These are phyloP conservation scores for Prietella phreatophila DNA, from an alignment of 2,113 vertebrate genomes.

Conservation along the genomic window DNA sequence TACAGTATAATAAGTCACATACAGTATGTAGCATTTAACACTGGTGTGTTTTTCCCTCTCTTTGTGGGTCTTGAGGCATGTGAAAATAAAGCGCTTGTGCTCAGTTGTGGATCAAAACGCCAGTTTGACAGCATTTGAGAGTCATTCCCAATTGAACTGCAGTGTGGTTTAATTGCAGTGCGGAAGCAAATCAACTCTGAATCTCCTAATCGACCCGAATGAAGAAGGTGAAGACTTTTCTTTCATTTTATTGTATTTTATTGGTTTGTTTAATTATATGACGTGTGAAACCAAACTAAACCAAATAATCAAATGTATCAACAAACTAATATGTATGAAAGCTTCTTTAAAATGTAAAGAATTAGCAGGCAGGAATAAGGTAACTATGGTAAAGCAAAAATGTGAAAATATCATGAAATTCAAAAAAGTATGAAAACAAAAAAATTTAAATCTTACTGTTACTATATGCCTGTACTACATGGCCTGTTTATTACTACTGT, in stretches of 20 bases:
- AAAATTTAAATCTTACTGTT: too few species aligned
- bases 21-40: background rate
- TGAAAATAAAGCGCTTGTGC: background rate
- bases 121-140: background rate
- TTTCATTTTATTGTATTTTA: background rate
- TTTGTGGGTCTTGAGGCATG: background rate
- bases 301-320: background rate
- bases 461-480: too few species aligned
- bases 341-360: background rate
- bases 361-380: too few species aligned
- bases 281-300: background rate
- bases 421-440: too few species aligned
- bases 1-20: background rate
- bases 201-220: background rate
- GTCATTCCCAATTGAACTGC: background rate
- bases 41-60: background rate
- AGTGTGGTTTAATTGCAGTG: background rate
- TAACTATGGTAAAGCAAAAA: too few species aligned
- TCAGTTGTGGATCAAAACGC: background rate
- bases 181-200: background rate
- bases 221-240: background rate
- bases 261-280: background rate
- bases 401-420: too few species aligned
- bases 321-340: background rate
- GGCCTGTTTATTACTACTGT: too few species aligned